These are phyloP conservation scores for Dolichallabes microphthalmus DNA, from an alignment of 2,113 vertebrate genomes.

Conservation along the genomic window DNA sequence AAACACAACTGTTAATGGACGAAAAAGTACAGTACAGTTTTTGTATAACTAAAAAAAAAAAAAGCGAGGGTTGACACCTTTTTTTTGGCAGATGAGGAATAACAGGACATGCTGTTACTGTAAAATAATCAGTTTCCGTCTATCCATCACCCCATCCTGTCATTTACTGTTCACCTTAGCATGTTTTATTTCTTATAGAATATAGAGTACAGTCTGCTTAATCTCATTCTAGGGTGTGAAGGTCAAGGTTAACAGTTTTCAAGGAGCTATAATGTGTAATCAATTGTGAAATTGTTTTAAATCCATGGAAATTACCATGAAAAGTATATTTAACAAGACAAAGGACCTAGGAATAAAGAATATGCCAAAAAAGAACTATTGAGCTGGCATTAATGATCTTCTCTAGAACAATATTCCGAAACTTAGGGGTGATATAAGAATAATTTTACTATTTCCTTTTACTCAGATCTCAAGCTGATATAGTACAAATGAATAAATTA, in stretches of 20 bases:
- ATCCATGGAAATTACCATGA: not conserved
- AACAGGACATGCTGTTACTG: not conserved
- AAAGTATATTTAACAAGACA: not conserved
- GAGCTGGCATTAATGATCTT: conserved; percentile 4
- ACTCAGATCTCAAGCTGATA: not conserved
- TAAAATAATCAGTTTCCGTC: not conserved
- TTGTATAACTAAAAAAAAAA: not conserved
- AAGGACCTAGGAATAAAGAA: not conserved
- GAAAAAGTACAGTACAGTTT: not conserved
- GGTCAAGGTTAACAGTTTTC: conserved; percentile 64
- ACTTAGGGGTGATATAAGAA: not conserved
- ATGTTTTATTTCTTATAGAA: not conserved
- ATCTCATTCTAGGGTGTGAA: conserved; percentile 62
- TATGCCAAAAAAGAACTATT: not conserved
- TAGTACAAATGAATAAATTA: not conserved
- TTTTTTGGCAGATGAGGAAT: not conserved
- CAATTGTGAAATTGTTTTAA: not conserved
- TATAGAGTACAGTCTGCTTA: conserved; percentile 61
- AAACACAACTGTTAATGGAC: not conserved
- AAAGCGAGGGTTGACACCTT: not conserved
- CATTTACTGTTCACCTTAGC: not conserved
- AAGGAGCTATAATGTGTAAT: conserved; percentile 5
- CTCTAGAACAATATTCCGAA: not conserved
- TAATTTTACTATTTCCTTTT: not conserved
- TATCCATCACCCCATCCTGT: not conserved